Evolutionary conservation across 2,888 invertebrate genomes (phyloP).

Genomic region (Cheilosia vernalis): DNA sequence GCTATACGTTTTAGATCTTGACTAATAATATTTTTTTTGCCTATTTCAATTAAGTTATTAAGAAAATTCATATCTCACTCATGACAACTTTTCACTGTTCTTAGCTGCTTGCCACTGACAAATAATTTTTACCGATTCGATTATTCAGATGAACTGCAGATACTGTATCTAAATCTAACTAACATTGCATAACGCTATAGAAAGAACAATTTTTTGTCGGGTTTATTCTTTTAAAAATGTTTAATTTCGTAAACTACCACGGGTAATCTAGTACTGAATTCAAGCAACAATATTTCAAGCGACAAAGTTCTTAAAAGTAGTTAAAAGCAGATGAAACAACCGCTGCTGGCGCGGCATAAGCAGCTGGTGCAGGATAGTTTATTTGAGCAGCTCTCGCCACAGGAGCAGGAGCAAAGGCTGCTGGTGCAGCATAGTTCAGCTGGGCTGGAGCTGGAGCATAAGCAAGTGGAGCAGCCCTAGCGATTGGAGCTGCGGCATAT

Average conservation of each 20-base stretch:
- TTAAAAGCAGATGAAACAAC: conserved; percentile 18
- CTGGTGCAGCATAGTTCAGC: conserved; percentile 25
- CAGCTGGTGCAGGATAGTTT: background rate
- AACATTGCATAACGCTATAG: background rate
- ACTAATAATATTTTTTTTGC: too few relatives aligned
- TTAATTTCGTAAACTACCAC: conserved; percentile 31
- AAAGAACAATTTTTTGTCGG: background rate
- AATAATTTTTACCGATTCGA: too few relatives aligned
- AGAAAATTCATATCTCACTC: too few relatives aligned
- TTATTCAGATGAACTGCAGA: too few relatives aligned
- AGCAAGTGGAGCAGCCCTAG: background rate
- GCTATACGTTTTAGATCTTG: too few relatives aligned
- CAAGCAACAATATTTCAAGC: background rate
- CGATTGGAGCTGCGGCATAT: conserved; percentile 4
- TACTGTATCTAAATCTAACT: too few relatives aligned
- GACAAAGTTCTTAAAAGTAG: conserved; percentile 23
- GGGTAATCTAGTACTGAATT: conserved; percentile 31
- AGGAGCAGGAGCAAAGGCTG: conserved; percentile 21
- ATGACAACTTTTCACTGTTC: too few relatives aligned
- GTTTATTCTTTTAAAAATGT: background rate
- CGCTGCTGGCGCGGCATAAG: conserved; percentile 5
- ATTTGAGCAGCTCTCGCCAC: background rate
- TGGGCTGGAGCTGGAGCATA: conserved; percentile 4
- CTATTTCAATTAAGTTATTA: too few relatives aligned
- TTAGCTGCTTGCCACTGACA: too few relatives aligned